Evolutionary conservation across 2,113 vertebrate species (phyloP).

Genomic region (Hydrolagus affinis): DNA sequence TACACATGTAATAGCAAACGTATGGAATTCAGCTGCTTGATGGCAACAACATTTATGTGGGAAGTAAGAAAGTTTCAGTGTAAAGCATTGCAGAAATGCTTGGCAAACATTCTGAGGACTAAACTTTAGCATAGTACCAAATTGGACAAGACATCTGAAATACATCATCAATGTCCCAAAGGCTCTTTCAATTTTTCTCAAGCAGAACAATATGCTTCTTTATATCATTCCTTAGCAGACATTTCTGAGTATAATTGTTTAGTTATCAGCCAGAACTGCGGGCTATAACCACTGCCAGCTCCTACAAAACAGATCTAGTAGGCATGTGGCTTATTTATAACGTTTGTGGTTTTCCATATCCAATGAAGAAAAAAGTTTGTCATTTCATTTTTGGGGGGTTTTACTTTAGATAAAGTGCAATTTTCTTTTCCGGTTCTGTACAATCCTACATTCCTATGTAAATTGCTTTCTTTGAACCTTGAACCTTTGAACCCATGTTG

Average conservation of each 20-base stretch:
- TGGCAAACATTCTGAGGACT: constrained; percentile 11
- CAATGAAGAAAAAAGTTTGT: no score
- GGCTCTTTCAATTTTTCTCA: not conserved
- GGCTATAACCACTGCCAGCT: not conserved
- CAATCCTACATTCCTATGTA: no score
- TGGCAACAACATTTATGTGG: not conserved
- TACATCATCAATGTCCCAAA: not conserved
- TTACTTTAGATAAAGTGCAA: no score
- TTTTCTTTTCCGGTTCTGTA: no score
- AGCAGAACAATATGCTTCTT: not conserved
- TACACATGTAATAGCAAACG: not conserved
- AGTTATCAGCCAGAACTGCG: not conserved
- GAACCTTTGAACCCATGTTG: no score
- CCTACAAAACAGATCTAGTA: not conserved
- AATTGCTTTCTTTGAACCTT: no score
- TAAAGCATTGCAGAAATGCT: not conserved
- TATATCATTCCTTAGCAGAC: not conserved
- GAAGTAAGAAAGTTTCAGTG: not conserved
- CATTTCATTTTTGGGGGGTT: no score
- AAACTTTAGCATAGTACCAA: not conserved
- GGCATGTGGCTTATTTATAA: constrained; percentile 1
- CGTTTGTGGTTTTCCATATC: not conserved
- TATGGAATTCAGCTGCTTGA: constrained; percentile 8
- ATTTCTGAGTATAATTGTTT: not conserved
- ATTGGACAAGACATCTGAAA: not conserved